phyloP scores from a whole-genome alignment of 35 echinoderm and acorn worm genomes.

The Strongylocentrotus purpuratus region DNA sequence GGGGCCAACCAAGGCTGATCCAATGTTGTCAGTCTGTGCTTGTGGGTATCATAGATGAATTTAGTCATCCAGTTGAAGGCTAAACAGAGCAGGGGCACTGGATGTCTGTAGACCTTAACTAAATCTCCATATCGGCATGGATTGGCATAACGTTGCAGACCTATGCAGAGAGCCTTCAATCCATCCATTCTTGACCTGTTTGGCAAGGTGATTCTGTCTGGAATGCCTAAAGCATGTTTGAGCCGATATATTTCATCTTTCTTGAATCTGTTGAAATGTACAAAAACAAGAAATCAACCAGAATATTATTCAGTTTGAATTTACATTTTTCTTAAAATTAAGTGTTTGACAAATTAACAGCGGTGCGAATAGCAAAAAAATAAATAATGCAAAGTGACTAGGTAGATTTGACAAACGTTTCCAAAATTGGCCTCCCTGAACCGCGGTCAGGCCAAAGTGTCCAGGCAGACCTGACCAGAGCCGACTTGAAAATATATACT shows the following conservation, averaged over 20 bases:
- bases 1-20: neutral
- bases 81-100: neutral
- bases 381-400: too few species aligned
- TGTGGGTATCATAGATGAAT: neutral
- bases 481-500: too few species aligned
- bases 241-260: neutral
- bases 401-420: too few species aligned
- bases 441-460: too few species aligned
- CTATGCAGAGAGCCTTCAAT: neutral
- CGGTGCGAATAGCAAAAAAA: too few species aligned
- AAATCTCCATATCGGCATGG: neutral
- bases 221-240: neutral
- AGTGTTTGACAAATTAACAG: too few species aligned
- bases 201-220: neutral
- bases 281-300: neutral
- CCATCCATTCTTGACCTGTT: neutral
- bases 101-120: neutral
- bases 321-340: neutral
- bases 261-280: neutral
- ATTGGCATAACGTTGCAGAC: neutral
- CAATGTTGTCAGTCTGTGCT: neutral
- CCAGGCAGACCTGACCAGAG: too few species aligned
- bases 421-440: too few species aligned
- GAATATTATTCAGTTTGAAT: neutral
- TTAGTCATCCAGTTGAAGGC: neutral